Conservation (phyloP, 2,888 invertebrate genomes). For the Andrena chrysosceles region DNA sequence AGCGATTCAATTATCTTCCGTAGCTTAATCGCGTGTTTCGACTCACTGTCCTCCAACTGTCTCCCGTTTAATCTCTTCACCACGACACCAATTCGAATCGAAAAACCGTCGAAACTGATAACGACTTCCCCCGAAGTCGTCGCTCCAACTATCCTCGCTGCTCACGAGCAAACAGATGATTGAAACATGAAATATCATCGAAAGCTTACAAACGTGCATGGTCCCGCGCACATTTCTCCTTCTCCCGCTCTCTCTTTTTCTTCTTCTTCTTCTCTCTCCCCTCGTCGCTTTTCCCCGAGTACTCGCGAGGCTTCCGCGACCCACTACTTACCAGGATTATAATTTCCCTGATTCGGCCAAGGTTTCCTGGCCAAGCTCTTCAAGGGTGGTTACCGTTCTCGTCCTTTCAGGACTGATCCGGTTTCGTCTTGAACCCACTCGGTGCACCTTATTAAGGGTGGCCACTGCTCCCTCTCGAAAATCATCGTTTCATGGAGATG, state of each 20-base stretch:
- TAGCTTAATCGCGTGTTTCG: conserved; percentile 32
- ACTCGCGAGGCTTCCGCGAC: conserved; percentile 17
- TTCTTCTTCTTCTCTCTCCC: conserved; percentile 4
- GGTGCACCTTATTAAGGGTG: conserved; percentile 68
- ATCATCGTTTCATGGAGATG: conserved; percentile 65
- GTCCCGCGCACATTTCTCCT: background rate
- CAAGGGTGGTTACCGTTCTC: conserved; percentile 23
- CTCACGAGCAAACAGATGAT: background rate
- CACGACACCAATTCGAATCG: background rate
- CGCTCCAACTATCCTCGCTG: background rate
- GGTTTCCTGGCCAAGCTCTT: conserved; percentile 62
- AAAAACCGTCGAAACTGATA: background rate
- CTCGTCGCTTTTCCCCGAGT: background rate
- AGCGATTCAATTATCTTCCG: conserved; percentile 37
- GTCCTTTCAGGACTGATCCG: conserved; percentile 38
- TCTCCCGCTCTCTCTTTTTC: background rate
- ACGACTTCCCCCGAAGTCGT: background rate
- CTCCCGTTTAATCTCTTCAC: conserved; percentile 5
- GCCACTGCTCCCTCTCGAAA: conserved; percentile 32
- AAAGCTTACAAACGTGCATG: background rate
- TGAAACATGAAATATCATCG: background rate
- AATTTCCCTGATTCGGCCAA: conserved; percentile 72
- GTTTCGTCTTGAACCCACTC: conserved; percentile 46
- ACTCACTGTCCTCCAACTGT: background rate
- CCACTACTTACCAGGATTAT: conserved; percentile 71